A percentile compares a stretch with the other conserved stretches of the same genome.
phyloP scores from a whole-genome alignment of 2,113 vertebrate species.

The Pollachius pollachius region DNA sequence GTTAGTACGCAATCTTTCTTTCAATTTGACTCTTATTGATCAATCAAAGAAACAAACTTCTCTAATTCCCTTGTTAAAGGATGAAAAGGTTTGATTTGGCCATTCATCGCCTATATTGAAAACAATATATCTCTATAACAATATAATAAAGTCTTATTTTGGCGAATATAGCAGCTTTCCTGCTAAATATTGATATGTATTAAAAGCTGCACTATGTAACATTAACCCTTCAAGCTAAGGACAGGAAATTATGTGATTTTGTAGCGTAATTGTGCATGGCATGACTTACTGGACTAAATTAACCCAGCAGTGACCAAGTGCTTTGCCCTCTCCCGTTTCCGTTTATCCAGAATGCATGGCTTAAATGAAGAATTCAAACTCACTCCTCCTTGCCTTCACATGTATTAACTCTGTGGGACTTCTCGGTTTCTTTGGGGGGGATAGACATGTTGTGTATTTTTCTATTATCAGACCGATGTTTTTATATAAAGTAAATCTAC shows the following conservation, averaged over 20 bases:
- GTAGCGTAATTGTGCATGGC: constrained; percentile 49
- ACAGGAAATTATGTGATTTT: constrained; percentile 1
- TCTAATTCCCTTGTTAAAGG: not conserved
- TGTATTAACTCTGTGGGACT: no score
- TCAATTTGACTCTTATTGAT: constrained; percentile 13
- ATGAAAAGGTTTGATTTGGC: not conserved
- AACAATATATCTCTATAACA: no score
- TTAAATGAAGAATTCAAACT: constrained; percentile 20
- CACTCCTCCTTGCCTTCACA: not conserved
- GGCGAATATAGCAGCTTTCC: not conserved
- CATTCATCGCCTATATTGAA: no score
- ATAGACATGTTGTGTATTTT: no score
- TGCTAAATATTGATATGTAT: constrained; percentile 4
- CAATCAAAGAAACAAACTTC: not conserved
- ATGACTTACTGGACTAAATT: constrained; percentile 27
- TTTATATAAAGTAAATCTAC: no score
- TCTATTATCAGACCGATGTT: no score
- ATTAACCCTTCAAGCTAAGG: not conserved
- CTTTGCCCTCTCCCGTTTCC: constrained; percentile 33
- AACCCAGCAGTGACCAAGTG: constrained; percentile 20
- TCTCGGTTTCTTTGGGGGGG: no score
- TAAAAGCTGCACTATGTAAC: constrained; percentile 4
- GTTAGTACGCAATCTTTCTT: constrained; percentile 9
- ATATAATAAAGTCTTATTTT: not conserved
- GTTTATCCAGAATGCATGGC: constrained; percentile 39